Percentiles rank a stretch among this genome's conserved stretches.
Conservation (phyloP, 2,113 vertebrate species). For the Coryphaenoides rupestris region DNA sequence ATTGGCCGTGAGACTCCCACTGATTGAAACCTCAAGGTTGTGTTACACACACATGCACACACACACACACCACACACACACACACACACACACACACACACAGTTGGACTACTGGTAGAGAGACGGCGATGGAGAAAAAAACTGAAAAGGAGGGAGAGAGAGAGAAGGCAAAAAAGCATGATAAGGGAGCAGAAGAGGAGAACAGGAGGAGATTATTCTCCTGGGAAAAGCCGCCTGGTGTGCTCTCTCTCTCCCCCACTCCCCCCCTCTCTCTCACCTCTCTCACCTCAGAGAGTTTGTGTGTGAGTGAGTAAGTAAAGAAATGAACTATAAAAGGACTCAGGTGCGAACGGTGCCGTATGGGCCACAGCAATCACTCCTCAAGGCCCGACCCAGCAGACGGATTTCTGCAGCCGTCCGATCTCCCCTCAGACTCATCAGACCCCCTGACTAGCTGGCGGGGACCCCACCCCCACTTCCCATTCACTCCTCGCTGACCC, state of each 20-base stretch:
- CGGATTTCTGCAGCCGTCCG: conserved; percentile 35
- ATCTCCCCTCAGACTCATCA: too few relatives aligned
- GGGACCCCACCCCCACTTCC: conserved; percentile 55
- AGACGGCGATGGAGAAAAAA: neutral
- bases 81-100: neutral
- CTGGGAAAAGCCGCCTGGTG: conserved; percentile 48
- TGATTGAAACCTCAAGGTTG: conserved; percentile 77
- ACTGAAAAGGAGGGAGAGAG: conserved; percentile 1
- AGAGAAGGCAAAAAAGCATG: conserved; percentile 23
- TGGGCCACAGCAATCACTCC: conserved; percentile 27
- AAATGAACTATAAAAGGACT: too few relatives aligned
- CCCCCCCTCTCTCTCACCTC: too few relatives aligned
- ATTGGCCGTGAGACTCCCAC: conserved; percentile 55
- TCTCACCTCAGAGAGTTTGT: too few relatives aligned
- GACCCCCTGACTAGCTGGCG: too few relatives aligned
- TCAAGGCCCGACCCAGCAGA: conserved; percentile 56
- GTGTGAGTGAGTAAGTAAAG: too few relatives aligned
- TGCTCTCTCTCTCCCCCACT: too few relatives aligned
- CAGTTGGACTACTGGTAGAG: neutral
- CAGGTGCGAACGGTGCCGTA: neutral
- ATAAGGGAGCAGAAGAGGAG: conserved; percentile 15
- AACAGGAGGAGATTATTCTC: conserved; percentile 49
- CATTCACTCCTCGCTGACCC: conserved; percentile 38
- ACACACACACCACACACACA: neutral
- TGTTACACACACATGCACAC: neutral